Evolutionary conservation across 53 echinoderm and acorn worm genomes (phyloP), one percentile per base, ranked within the genome.

Genomic region (Luidia sarsii): DNA sequence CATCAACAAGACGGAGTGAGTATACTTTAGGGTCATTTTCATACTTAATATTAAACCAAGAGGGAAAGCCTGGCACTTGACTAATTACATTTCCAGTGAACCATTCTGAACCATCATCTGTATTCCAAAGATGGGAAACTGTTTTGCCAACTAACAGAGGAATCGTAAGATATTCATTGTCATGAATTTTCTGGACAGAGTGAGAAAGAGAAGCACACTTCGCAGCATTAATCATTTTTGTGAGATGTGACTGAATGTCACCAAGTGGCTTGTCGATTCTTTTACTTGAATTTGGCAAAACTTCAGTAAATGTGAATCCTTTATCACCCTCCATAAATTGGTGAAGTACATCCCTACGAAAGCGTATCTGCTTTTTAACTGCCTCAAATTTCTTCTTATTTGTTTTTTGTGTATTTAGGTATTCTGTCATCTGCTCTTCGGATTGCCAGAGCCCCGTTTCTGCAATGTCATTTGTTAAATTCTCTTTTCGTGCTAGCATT

Each of bases 401-500:
- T 38, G 19, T 67, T 18, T 37, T 41, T 18, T 67, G 38, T 46
- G 69, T 15, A 48, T 46, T 45, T 33, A 74, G 31, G 31, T 52
- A 56, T 19, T 56, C 52, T 1, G 33, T 50, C 49, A 74, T 30
- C 22, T 74, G 74, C 31, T 74, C 74, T 19, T 23, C 29, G n/a
- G 74, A 30, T 56, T 74, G 74, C 41, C 41, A 41, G 11, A 82
- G 48, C 25, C 82, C 82, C 51, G 43, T 52, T 32, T 68, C 82
- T 7, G 34, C 65, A 21, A 82, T 82, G 28, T 82, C 82, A 82
- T 82, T 82, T n/a, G 82, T 82, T 53, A 82, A 33, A 54, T 67
- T 82, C 41, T 82, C 82, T 59, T 82, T 67, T 27, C 68, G 67
- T n/a, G 65, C 64, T 3, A 82, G 38, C 48, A 43, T 49, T 38